phyloP scores from a whole-genome alignment of 1,140 invertebrate genomes.

The Macrobrachium nipponense region DNA sequence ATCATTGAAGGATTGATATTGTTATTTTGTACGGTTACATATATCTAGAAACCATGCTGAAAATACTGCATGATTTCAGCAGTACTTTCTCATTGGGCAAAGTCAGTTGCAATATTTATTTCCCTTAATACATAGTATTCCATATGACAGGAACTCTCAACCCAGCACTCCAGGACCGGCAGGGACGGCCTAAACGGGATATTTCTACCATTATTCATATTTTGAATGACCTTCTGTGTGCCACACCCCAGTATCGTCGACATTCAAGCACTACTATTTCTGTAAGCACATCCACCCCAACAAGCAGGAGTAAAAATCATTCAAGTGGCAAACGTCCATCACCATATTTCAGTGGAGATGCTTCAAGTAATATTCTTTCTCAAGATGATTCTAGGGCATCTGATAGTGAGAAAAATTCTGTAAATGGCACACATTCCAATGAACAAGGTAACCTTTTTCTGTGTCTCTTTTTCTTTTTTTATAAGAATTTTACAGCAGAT shows the following conservation, averaged over 20 bases:
- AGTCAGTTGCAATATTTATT: not conserved
- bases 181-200: constrained; percentile 89
- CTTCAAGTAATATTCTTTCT: not conserved
- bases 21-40: too few species aligned
- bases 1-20: too few species aligned
- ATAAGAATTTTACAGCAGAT: not conserved
- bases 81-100: too few species aligned
- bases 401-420: constrained; percentile 11
- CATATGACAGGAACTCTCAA: constrained; percentile 86
- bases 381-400: constrained; percentile 9
- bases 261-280: constrained; percentile 68
- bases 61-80: too few species aligned
- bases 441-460: constrained; percentile 40
- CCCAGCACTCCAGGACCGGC: constrained; percentile 91
- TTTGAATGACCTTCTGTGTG: constrained; percentile 91
- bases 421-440: constrained; percentile 16
- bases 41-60: too few species aligned
- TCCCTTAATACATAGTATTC: constrained; percentile 10
- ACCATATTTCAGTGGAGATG: not conserved
- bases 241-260: constrained; percentile 76
- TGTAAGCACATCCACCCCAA: constrained; percentile 82
- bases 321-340: not conserved
- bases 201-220: constrained; percentile 96
- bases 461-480: not conserved
- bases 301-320: constrained; percentile 50